Evolutionary conservation across 2,888 invertebrate genomes (phyloP).

Genomic region (Cepaea hortensis): DNA sequence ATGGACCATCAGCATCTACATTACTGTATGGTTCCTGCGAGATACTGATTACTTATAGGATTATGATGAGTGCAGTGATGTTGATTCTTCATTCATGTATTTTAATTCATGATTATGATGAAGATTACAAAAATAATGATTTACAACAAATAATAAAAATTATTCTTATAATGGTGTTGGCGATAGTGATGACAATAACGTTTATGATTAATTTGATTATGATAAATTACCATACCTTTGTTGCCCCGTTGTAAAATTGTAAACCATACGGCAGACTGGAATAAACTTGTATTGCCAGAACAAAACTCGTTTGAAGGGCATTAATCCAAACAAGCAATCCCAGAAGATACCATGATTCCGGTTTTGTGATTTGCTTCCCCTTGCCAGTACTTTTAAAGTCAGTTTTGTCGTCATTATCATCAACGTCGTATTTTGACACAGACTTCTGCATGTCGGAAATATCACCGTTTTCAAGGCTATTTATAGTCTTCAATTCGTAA

Average conservation of each 20-base stretch:
- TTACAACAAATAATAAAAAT: too few relatives aligned
- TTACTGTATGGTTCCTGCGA: too few relatives aligned
- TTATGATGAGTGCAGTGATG: too few relatives aligned
- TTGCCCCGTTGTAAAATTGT: conserved; percentile 19
- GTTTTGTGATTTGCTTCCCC: conserved; percentile 2
- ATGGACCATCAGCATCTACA: too few relatives aligned
- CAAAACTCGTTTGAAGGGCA: conserved; percentile 73
- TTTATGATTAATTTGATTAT: too few relatives aligned
- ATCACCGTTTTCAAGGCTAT: neutral
- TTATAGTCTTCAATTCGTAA: too few relatives aligned
- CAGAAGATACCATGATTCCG: conserved; percentile 40
- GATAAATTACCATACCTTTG: conserved; percentile 31
- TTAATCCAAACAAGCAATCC: conserved; percentile 46
- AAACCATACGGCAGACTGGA: conserved; percentile 86
- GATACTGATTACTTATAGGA: too few relatives aligned
- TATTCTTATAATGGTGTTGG: too few relatives aligned
- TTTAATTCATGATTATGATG: too few relatives aligned
- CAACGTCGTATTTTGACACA: neutral
- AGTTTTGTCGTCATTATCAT: neutral
- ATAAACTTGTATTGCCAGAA: conserved; percentile 88
- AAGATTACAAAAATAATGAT: too few relatives aligned
- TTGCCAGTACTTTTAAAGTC: neutral
- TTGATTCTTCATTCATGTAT: too few relatives aligned
- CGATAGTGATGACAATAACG: too few relatives aligned
- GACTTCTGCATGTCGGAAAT: neutral